Base-by-base conservation (phyloP, 30 jellyfish, hydroid and myxozoan species). In the Nemopilema nomurai region DNA sequence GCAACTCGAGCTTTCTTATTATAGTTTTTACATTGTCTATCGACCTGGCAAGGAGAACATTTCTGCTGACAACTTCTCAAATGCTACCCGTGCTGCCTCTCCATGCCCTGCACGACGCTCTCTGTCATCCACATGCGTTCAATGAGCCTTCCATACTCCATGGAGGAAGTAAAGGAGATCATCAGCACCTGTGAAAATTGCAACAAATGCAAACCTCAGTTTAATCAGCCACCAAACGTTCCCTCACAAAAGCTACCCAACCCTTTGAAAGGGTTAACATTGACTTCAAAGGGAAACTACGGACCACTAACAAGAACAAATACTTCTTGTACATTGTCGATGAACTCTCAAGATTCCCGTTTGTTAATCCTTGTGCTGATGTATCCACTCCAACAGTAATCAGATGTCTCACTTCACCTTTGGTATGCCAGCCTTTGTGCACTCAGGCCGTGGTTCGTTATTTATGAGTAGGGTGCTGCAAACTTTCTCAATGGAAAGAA, bases 1-100 rank as follows among this genome's bases (percentile, higher is more conserved):
- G 91, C 30, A 86, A 21, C 41, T 69, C 20, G 96, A 78, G 67
- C 96, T 87, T 23, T 30, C 87, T 8, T 75, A 91, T 26, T 78
- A 78, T 84, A 87, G 71, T 51, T 84, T 84, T 84, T 82, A 84
- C 71, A 73, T 84, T 1, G 67, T 32, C 51, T 84, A 73, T 71
- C 8, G 89, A 4, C 79, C 86, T 0, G 89, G 89, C 26, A 57
- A 52, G 49, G 71, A 74, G 62, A 84, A 71, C 51, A 84, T 84
- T 0, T 69, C 73, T 17, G 81, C 91, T 25, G 95, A 78, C 63
- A 75, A 76, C 30, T 69, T 86, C 32, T 70, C 78, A 32, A 19
- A 77, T n/a, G 78, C 79, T 33, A 52, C 50, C 21, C 62, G 90
- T 18, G 69, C 90, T 70, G 27, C 92, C 18, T 72, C 77, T 1